Conservation (phyloP, 2,888 invertebrate species). For the Didymodactylos carnosus region DNA sequence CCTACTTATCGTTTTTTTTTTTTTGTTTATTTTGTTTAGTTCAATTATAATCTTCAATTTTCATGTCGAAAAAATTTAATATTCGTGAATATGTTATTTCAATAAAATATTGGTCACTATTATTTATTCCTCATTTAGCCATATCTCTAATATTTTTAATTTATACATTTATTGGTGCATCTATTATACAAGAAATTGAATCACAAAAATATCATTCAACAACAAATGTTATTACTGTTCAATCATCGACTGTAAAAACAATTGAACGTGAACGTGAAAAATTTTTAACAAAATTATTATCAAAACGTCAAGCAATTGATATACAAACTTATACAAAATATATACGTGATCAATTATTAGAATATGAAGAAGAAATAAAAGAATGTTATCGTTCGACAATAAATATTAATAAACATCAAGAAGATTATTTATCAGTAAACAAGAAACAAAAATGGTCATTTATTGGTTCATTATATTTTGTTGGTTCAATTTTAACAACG, state of each 20-base stretch:
- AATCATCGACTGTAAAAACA: background rate
- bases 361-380: background rate
- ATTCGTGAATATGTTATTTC: background rate
- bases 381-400: too few relatives aligned
- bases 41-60: too few relatives aligned
- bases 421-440: too few relatives aligned
- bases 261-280: background rate
- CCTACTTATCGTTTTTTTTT: too few relatives aligned
- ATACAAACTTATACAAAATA: background rate
- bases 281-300: background rate
- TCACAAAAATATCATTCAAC: too few relatives aligned
- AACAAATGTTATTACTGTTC: too few relatives aligned
- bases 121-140: background rate
- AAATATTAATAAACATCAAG: too few relatives aligned
- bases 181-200: background rate
- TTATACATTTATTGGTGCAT: background rate
- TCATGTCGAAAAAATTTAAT: background rate
- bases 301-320: background rate
- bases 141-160: background rate
- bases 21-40: too few relatives aligned
- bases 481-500: constrained; percentile 5
- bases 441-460: constrained; percentile 5
- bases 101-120: background rate
- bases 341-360: background rate
- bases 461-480: background rate